Evolutionary conservation across 2,888 invertebrate genomes (phyloP), one percentile per base, ranked within the genome.

Genomic region (Parnassius mnemosyne): DNA sequence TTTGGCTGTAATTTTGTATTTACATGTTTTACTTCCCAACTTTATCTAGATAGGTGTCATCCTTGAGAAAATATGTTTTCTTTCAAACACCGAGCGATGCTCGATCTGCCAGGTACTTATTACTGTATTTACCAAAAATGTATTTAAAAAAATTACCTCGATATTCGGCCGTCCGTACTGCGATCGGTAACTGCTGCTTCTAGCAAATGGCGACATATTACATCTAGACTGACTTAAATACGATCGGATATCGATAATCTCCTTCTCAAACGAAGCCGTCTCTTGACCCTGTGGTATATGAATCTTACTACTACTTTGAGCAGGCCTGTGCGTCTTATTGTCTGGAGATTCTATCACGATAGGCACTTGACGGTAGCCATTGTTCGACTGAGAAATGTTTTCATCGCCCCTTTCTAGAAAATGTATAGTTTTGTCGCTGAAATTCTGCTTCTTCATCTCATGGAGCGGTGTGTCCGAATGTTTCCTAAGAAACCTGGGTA

Each of bases 151-250:
- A 74, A 74, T 81, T 69, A 92, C 92, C 79, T 92, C 92, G 58
- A 89, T 83, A 42, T 93, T 92, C 44, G 93, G 92, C 75, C 94
- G 86, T 20, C 94, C 94, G 70, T 94, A 94, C 72, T 95, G 94
- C 9, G 95, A 94, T 61, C 94, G 89, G 78, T 94, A 95, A 81
- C 95, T 95, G 74, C 95, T 94, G 60, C 94, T 94, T 71, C 95
- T 89, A 3, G 94, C 94, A 70, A 95, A 95, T 2, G 94, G 94
- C 11, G 94, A 93, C 78, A 95, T 94, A 74, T 95, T 95, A 77
- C 95, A 94, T 66, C 95, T 86, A 3, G 95, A 95, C 76, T 95
- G 95, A 71, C 95, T 95, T 67, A 95, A 92, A 73, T 95, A 95
- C 11, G 95, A 95, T 69, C 95, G 92, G 51, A 95, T 94, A 73